Evolutionary conservation across 2,113 vertebrate genomes (phyloP).

Genomic region (Cyanoliseus patagonus): DNA sequence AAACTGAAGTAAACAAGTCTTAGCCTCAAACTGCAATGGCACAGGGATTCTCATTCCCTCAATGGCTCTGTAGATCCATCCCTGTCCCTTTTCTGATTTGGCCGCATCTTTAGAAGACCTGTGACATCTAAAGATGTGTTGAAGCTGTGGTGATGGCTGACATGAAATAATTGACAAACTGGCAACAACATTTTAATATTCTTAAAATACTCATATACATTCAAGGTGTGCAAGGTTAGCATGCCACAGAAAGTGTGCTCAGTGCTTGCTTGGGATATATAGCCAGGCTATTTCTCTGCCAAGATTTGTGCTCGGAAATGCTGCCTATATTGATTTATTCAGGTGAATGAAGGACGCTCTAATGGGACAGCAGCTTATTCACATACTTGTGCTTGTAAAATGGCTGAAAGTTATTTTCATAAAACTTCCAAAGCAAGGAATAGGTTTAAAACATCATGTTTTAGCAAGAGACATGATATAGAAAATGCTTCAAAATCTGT

Average conservation of each 20-base stretch:
- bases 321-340: background rate
- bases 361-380: background rate
- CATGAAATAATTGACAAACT: background rate
- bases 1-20: background rate
- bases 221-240: background rate
- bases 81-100: background rate
- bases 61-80: background rate
- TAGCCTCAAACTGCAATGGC: background rate
- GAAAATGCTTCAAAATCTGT: background rate
- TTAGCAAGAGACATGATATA: background rate
- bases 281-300: background rate
- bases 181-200: background rate
- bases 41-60: background rate
- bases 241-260: background rate
- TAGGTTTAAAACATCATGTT: background rate
- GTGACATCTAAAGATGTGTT: background rate
- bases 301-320: constrained; percentile 8
- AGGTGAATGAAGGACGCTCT: constrained; percentile 1
- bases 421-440: background rate
- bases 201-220: background rate
- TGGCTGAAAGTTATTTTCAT: background rate
- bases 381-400: background rate
- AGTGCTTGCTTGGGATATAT: background rate
- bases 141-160: background rate
- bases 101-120: background rate